Base-by-base conservation (phyloP, 1,140 invertebrate species). In the Antheraea mylitta region DNA sequence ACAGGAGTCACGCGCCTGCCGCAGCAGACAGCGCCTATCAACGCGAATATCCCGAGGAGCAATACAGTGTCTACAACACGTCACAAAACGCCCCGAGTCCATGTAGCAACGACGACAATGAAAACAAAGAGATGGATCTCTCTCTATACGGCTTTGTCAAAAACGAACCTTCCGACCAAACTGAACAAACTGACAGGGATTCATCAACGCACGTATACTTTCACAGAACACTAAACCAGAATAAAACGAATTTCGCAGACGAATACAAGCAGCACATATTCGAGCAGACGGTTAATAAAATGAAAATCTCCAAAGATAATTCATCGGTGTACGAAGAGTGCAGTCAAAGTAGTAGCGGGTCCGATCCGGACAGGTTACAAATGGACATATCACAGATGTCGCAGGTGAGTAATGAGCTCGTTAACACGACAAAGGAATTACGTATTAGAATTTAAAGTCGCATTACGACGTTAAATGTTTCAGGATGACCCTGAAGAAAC, bases 311-410 rank as follows among this genome's bases (percentile, higher is more conserved):
- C 36, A 87, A 88, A 71, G 88, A 89, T 42, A 90, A 81, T 69
- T 74, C 82, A 8, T 81, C 85, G 13, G 80, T 89, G 6, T 92
- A 92, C 69, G 92, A 93, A 67, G 91, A 92, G 13, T 90, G 88
- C 78, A 93, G 91, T 72, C 91, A 90, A 65, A 92, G 92, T 76
- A 93, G 91, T 80, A 92, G 91, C 67, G 91, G 88, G 6, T 92
- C 92, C 0, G 92, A 93, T 73, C 92, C 92, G 2, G 92, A 93
- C 68, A 79, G 92, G 67, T 79, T 93, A 69, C 92, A 93, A 70
- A 93, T 93, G 92, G 92, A 93, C 76, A 92, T 93, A 73, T 90
- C 90, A 18, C 91, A 92, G 79, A 87, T 92, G 80, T 90, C 87
- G 65, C 88, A 92, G 88, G 90, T 92, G 69, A 48, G 68, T 66